Evolutionary conservation across 2,113 vertebrate genomes (phyloP).

Genomic region (Sapayoa aenigma): DNA sequence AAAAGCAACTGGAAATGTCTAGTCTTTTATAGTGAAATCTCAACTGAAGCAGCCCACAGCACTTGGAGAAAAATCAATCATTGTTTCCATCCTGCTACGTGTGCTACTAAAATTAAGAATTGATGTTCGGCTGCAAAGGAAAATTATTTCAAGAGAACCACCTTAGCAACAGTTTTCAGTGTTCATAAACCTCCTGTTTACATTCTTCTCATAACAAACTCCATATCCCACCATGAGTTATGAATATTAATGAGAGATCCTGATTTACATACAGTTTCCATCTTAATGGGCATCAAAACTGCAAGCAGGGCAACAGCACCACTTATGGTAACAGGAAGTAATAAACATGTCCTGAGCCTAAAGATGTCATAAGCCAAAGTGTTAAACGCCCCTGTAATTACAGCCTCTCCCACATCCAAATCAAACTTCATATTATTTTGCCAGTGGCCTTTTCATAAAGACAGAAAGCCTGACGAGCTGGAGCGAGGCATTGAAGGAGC

Average conservation of each 20-base stretch:
- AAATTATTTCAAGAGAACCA: constrained; percentile 65
- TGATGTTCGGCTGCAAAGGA: constrained; percentile 54
- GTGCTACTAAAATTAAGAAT: constrained; percentile 71
- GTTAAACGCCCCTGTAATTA: background rate
- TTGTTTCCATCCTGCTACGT: constrained; percentile 58
- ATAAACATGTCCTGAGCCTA: constrained; percentile 28
- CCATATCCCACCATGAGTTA: constrained; percentile 54
- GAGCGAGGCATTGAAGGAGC: background rate
- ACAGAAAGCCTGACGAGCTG: background rate
- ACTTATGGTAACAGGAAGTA: constrained; percentile 37
- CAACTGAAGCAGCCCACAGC: constrained; percentile 59
- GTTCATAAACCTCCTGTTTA: constrained; percentile 55
- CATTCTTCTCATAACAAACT: constrained; percentile 27
- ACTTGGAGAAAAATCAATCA: constrained; percentile 71
- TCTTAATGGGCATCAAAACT: constrained; percentile 53
- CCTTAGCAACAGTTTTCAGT: constrained; percentile 49
- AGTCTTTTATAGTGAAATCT: constrained; percentile 69
- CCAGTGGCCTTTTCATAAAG: constrained; percentile 3
- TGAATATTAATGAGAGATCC: constrained; percentile 51
- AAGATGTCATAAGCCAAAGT: constrained; percentile 4
- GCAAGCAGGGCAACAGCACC: constrained; percentile 60
- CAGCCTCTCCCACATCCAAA: background rate
- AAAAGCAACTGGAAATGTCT: constrained; percentile 74
- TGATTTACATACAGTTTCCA: constrained; percentile 68
- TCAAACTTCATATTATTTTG: background rate